These are phyloP conservation scores for Drosophila burlai DNA, from an alignment of 1,140 invertebrate genomes.

Conservation along the genomic window DNA sequence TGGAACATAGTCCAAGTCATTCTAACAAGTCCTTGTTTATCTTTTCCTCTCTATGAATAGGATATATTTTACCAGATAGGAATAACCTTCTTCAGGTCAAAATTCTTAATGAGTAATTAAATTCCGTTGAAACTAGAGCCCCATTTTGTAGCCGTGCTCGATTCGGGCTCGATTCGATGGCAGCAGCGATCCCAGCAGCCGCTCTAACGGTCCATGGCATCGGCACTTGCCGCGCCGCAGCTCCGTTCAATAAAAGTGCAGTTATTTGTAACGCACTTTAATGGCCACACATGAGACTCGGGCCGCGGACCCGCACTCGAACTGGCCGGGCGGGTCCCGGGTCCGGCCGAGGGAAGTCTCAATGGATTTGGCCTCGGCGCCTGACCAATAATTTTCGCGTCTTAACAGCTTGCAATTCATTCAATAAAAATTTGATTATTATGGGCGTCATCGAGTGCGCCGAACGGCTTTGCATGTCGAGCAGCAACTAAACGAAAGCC, in stretches of 20 bases:
- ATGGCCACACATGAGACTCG: conserved; percentile 65
- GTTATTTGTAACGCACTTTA: conserved; percentile 81
- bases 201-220: conserved; percentile 56
- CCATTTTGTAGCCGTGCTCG: neutral
- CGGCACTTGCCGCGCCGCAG: conserved; percentile 27
- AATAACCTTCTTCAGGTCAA: too few species aligned
- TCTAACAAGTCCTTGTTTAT: too few species aligned
- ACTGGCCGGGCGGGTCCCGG: conserved; percentile 32
- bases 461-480: conserved; percentile 43
- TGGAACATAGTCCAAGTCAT: too few species aligned
- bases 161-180: conserved; percentile 3
- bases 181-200: conserved; percentile 24
- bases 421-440: conserved; percentile 81
- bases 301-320: conserved; percentile 6
- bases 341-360: conserved; percentile 19
- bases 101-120: neutral
- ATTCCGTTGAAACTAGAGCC: neutral
- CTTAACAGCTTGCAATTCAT: conserved; percentile 76
- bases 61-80: too few species aligned
- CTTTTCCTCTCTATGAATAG: too few species aligned
- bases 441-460: conserved; percentile 68
- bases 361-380: conserved; percentile 74
- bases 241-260: conserved; percentile 65
- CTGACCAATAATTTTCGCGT: conserved; percentile 54
- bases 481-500: conserved; percentile 33